Conservation (phyloP, 2,888 invertebrate species). For the Liodrosophila aerea region DNA sequence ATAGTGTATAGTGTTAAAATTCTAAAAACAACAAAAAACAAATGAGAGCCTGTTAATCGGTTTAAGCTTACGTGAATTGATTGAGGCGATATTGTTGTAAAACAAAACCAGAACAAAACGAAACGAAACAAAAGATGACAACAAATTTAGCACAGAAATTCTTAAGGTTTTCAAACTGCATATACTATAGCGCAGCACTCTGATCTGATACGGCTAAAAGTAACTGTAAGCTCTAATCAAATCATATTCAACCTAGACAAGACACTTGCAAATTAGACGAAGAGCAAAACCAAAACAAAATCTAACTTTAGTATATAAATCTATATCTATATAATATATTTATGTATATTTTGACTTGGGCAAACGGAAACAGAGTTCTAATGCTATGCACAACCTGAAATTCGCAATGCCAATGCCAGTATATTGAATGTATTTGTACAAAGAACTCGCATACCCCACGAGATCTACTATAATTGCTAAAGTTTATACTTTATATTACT, state of each 20-base stretch:
- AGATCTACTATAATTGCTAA: slow-evolving; percentile 23
- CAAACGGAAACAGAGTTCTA: too few species aligned
- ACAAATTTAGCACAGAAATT: slow-evolving; percentile 66
- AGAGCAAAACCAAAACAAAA: slow-evolving; percentile 68
- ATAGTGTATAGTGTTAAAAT: slow-evolving; percentile 78
- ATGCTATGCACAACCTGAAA: slow-evolving; percentile 20
- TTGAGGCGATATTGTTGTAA: slow-evolving; percentile 61
- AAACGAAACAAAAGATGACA: slow-evolving; percentile 60
- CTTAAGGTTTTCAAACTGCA: slow-evolving; percentile 68
- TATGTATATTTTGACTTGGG: slow-evolving; percentile 28
- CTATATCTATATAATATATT: slow-evolving; percentile 40
- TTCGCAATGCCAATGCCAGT: slow-evolving; percentile 23
- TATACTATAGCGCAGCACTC: slow-evolving; percentile 54
- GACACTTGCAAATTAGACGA: slow-evolving; percentile 53
- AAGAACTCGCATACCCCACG: slow-evolving; percentile 28
- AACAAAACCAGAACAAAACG: too few species aligned
- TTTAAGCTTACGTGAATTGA: slow-evolving; percentile 63
- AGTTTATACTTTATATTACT: slow-evolving; percentile 24
- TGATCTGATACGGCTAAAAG: slow-evolving; percentile 26
- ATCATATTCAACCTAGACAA: slow-evolving; percentile 57
- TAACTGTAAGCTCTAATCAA: slow-evolving; percentile 57
- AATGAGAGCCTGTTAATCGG: slow-evolving; percentile 62
- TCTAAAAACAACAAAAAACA: slow-evolving; percentile 36
- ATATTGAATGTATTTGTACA: slow-evolving; percentile 35
- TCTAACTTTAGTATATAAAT: slow-evolving; percentile 18